phyloP scores from a whole-genome alignment of 2,888 invertebrate species.

The Dicyrtomina minuta region DNA sequence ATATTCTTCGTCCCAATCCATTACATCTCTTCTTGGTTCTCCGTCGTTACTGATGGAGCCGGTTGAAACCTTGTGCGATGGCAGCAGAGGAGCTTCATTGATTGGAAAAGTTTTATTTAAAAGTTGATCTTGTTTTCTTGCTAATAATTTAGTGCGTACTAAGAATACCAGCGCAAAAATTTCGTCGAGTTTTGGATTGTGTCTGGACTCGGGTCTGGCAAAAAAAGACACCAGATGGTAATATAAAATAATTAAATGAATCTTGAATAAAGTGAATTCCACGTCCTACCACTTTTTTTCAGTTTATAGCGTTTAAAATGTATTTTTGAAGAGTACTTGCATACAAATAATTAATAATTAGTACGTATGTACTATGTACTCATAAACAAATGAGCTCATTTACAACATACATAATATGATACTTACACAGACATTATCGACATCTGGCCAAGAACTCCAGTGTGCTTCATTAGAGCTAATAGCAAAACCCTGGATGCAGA shows the following conservation, averaged over 20 bases:
- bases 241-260: too few relatives aligned
- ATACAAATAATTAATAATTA: background rate
- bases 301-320: too few relatives aligned
- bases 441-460: constrained; percentile 59
- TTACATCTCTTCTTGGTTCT: constrained; percentile 1
- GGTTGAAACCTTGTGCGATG: constrained; percentile 1
- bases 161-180: constrained; percentile 53
- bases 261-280: too few relatives aligned
- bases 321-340: background rate
- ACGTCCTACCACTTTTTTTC: too few relatives aligned
- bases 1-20: constrained; percentile 13
- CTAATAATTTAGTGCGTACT: constrained; percentile 51
- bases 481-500: constrained; percentile 60
- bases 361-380: too few relatives aligned
- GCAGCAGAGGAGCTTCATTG: constrained; percentile 10
- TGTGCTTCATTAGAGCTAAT: constrained; percentile 61
- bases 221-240: too few relatives aligned
- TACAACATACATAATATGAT: background rate
- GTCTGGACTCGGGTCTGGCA: constrained; percentile 45
- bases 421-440: constrained; percentile 57
- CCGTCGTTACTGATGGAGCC: constrained; percentile 2
- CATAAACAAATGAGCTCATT: too few relatives aligned
- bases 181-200: constrained; percentile 50
- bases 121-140: constrained; percentile 42
- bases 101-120: constrained; percentile 28